Base-by-base conservation (phyloP, 1,140 invertebrate species). In the Aethina tumida region DNA sequence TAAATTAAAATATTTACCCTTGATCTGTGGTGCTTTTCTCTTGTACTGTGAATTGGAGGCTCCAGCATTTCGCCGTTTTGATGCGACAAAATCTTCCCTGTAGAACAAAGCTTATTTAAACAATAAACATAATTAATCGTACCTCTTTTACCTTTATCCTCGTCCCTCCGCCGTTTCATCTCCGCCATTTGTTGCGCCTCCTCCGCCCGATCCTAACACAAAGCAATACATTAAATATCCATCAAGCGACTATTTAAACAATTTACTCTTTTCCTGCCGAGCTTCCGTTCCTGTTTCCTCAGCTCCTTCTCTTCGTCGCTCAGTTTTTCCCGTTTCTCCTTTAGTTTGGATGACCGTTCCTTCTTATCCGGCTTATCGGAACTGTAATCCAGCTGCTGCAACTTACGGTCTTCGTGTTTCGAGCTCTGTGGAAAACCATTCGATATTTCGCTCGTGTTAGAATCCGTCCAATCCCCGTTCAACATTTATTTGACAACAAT, bases 281-380 rank as follows among this genome's bases (percentile, higher is more conserved):
- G 60, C 65, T 83, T 84, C 54, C 80, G 72, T 58, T 85, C 82
- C 62, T 79, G 79, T 29, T 80, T 71, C n/a, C n/a, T n/a, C 12
- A 79, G 67, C 53, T 84, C 81, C 39, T 77, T 75, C 37, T 78
- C 74, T 48, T 79, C 76, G n/a, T 72, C 71, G 12, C 59, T 65
- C 4, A 70, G 53, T 44, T 71, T 69, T 18, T 70, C 67, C 27
- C 64, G 58, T 53, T 66, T 70, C 41, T 56, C 66, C 69, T 76
- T 81, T 42, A 56, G 68, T 59, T 79, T 82, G 53, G 65, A 62
- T 2, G 69, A 71, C 35, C 72, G 74, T 63, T 73, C 79, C 56
- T 75, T 82, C 62, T 78, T 84, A 54, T 73, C 79, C 1, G 47
- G 16, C 44, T 64, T 63, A 38, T 64, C 62, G 15, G 48, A 41